A percentile compares a stretch with the other conserved stretches of the same genome.
Conservation (phyloP, 2,797 vertebrate species). For the Gorsachius magnificus region DNA sequence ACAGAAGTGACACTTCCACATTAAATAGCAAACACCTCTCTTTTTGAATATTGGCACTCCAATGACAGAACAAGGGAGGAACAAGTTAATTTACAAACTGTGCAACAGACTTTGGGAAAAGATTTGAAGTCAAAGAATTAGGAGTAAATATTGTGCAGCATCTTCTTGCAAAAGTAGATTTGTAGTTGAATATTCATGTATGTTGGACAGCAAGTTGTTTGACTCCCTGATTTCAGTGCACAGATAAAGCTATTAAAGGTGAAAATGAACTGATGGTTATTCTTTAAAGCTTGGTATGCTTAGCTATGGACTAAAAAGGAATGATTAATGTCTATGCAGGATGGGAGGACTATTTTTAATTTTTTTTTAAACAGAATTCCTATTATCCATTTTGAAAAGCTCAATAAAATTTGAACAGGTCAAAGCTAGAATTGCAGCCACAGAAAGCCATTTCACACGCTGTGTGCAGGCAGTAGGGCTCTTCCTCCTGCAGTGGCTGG, state of each 20-base stretch:
- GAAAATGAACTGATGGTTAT: neutral
- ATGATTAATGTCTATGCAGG: neutral
- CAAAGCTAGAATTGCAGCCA: neutral
- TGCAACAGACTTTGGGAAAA: neutral
- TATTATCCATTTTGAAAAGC: neutral
- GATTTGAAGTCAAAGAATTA: neutral
- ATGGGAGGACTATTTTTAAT: neutral
- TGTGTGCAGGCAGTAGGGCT: neutral
- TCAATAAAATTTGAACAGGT: neutral
- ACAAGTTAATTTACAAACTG: neutral
- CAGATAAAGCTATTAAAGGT: neutral
- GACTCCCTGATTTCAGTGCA: neutral
- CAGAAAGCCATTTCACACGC: neutral
- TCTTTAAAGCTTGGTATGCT: neutral
- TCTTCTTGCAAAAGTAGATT: neutral
- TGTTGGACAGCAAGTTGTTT: neutral
- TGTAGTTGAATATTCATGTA: neutral
- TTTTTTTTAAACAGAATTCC: neutral
- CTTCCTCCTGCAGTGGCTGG: neutral
- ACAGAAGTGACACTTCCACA: neutral
- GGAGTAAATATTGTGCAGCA: fast-evolving
- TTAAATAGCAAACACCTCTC: neutral
- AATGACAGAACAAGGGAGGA: neutral
- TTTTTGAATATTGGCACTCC: neutral
- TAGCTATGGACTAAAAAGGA: neutral